These are phyloP conservation scores for Erethizon dorsatum DNA, from an alignment of 2,797 vertebrate genomes.

Conservation along the genomic window DNA sequence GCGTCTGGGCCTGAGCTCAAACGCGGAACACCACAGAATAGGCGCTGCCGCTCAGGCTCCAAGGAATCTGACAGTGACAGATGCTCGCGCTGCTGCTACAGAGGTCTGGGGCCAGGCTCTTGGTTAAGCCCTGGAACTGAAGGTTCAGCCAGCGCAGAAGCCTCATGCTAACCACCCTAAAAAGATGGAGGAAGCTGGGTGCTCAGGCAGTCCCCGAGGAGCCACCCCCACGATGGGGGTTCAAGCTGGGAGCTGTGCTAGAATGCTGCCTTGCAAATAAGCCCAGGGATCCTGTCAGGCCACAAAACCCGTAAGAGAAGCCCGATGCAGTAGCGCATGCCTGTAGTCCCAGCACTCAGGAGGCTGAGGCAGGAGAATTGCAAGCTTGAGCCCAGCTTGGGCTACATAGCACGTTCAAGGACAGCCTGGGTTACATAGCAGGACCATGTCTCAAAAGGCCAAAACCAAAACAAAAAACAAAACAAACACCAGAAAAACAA, in stretches of 20 bases:
- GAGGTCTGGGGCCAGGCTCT: slow-evolving; percentile 39
- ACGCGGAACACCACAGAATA: slow-evolving; percentile 71
- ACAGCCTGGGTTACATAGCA: neutral
- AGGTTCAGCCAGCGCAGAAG: neutral
- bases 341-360: neutral
- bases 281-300: neutral
- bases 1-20: slow-evolving; percentile 42
- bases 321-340: neutral
- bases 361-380: neutral
- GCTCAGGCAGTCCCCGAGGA: neutral
- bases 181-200: neutral
- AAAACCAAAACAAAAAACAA: neutral
- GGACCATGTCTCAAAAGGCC: neutral
- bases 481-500: neutral
- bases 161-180: neutral
- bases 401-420: neutral
- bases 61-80: slow-evolving; percentile 80
- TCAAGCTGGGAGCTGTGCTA: too few species aligned
- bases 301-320: neutral
- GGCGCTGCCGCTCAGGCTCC: neutral
- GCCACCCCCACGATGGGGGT: neutral
- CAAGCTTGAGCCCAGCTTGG: neutral
- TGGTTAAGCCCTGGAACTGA: neutral
- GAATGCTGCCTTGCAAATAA: neutral
- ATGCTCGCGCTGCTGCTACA: slow-evolving; percentile 71